A percentile compares a stretch with the other conserved stretches of the same genome.
These are phyloP conservation scores for Pseudomugil tenellus DNA, from an alignment of 2,797 vertebrate genomes.

Conservation along the genomic window DNA sequence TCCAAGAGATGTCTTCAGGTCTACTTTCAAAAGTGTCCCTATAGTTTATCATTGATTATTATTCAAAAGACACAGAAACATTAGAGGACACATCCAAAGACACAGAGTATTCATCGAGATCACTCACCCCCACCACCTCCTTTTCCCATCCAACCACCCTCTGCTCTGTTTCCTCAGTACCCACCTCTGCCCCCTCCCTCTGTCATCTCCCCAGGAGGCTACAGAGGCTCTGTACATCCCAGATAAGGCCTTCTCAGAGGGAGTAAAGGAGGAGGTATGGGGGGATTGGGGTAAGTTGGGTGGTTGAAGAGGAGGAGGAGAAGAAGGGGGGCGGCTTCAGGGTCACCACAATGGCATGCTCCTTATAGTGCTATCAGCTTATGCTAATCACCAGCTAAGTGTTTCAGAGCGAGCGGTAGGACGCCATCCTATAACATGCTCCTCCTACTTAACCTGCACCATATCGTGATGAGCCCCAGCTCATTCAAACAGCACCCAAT, in stretches of 20 bases:
- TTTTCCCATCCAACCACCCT: conserved; percentile 22
- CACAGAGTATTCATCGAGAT: conserved; percentile 39
- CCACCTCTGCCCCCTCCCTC: conserved; percentile 63
- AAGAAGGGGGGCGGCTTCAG: conserved; percentile 54
- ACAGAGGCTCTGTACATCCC: conserved; percentile 73
- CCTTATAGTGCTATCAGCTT: conserved; percentile 85
- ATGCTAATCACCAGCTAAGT: conserved; percentile 87
- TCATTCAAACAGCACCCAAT: conserved; percentile 65
- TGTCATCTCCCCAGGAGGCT: conserved; percentile 75
- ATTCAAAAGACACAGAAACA: conserved; percentile 44
- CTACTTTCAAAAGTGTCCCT: background rate
- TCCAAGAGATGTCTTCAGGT: background rate
- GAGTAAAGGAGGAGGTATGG: conserved; percentile 46
- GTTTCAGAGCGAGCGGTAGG: conserved; percentile 75
- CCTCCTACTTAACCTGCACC: conserved; percentile 83
- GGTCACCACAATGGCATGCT: conserved; percentile 82
- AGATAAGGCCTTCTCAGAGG: conserved; percentile 76
- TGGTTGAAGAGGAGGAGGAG: conserved; percentile 9
- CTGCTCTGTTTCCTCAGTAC: conserved; percentile 29
- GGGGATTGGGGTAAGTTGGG: conserved; percentile 21
- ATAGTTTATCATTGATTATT: conserved; percentile 39
- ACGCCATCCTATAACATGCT: conserved; percentile 79
- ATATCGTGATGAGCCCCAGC: conserved; percentile 78
- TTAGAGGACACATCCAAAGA: conserved; percentile 73
- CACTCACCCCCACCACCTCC: conserved; percentile 16